Conservation (phyloP, 2,888 invertebrate species). For the Campoplex capitator region DNA sequence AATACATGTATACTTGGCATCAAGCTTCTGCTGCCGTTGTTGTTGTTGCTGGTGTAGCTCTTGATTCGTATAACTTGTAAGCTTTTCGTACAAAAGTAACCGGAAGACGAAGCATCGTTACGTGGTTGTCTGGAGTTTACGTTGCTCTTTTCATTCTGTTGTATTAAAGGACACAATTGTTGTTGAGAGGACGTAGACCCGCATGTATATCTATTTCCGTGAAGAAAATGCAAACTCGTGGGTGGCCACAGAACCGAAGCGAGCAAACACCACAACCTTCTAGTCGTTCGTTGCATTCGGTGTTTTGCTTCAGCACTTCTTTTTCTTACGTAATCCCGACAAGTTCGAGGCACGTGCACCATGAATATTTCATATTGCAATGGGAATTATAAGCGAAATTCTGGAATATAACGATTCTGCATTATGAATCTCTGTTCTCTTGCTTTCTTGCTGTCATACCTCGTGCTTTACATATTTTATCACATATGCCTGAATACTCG, state of each 20-base stretch:
- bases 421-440: constrained; percentile 44
- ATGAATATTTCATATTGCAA: constrained; percentile 65
- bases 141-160: constrained; percentile 38
- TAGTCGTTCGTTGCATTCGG: constrained; percentile 37
- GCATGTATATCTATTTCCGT: constrained; percentile 53
- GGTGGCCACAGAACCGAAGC: constrained; percentile 52
- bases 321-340: constrained; percentile 29
- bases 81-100: constrained; percentile 24
- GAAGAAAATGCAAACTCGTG: constrained; percentile 58
- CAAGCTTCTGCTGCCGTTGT: background rate
- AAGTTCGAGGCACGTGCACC: constrained; percentile 39
- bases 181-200: background rate
- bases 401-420: constrained; percentile 49
- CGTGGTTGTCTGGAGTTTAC: constrained; percentile 51
- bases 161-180: constrained; percentile 8
- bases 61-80: constrained; percentile 4
- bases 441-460: background rate
- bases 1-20: background rate
- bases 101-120: constrained; percentile 61
- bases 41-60: background rate
- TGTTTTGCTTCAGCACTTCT: constrained; percentile 14
- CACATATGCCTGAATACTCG: constrained; percentile 4
- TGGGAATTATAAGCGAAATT: constrained; percentile 59
- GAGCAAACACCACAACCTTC: constrained; percentile 28
- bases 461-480: background rate